Evolutionary conservation across 2,888 invertebrate genomes (phyloP).

Genomic region (Cantharis lateralis): DNA sequence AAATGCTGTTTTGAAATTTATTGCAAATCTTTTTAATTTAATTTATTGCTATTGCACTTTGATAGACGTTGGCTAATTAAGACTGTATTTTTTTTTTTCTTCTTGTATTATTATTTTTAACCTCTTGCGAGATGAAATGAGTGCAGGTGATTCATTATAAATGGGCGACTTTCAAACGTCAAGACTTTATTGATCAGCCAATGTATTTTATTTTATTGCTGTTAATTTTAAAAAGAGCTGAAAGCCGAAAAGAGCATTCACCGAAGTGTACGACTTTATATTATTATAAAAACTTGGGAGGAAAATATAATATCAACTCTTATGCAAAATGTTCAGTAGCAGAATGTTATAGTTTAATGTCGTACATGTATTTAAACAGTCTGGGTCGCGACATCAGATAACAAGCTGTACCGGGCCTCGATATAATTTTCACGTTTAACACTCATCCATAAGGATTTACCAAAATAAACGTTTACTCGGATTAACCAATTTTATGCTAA

Average conservation of each 20-base stretch:
- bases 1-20: neutral
- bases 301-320: neutral
- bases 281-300: neutral
- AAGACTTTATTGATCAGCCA: neutral
- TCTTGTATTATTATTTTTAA: neutral
- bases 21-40: neutral
- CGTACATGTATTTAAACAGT: neutral
- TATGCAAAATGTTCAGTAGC: neutral
- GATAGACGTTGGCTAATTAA: neutral
- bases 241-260: neutral
- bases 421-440: slow-evolving; percentile 1
- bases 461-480: neutral
- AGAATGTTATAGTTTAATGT: neutral
- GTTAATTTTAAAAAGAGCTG: neutral
- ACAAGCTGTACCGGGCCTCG: neutral
- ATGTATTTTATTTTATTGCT: neutral
- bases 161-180: neutral
- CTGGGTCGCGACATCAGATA: neutral
- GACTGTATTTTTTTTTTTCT: neutral
- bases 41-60: neutral
- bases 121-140: neutral
- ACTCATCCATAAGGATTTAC: neutral
- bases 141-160: neutral
- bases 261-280: neutral
- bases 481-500: neutral